These are phyloP conservation scores for Teinopalpus imperialis DNA, from an alignment of 2,888 invertebrate genomes.

Conservation along the genomic window DNA sequence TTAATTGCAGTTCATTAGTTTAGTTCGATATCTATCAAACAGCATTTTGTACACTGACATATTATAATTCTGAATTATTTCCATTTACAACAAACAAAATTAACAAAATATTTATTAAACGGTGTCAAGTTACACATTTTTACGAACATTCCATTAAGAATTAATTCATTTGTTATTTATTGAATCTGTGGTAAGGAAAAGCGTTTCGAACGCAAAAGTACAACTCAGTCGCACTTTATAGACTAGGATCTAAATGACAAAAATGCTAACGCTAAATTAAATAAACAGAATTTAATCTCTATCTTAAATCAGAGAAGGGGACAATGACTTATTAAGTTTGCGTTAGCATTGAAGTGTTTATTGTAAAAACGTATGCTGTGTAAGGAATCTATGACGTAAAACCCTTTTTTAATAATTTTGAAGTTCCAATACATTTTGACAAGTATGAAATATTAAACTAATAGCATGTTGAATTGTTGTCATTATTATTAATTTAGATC, in stretches of 20 bases:
- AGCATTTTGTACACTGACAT: too few species aligned
- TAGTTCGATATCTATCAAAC: too few species aligned
- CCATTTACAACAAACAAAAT: too few species aligned
- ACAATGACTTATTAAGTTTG: background rate
- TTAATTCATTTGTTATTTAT: constrained; percentile 32
- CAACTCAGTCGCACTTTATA: constrained; percentile 57
- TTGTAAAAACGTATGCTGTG: background rate
- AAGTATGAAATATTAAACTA: too few species aligned
- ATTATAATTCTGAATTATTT: too few species aligned
- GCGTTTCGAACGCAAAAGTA: constrained; percentile 67
- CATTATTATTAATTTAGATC: too few species aligned
- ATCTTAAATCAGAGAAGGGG: background rate
- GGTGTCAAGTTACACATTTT: background rate
- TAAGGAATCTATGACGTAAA: too few species aligned
- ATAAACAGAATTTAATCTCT: background rate
- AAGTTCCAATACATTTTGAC: too few species aligned
- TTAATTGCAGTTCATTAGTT: too few species aligned
- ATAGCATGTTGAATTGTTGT: too few species aligned
- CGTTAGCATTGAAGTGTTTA: background rate
- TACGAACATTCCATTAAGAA: constrained; percentile 36
- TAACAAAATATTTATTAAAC: too few species aligned
- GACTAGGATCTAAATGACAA: constrained; percentile 27
- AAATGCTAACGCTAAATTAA: constrained; percentile 26
- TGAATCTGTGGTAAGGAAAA: constrained; percentile 50
- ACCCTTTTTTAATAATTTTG: too few species aligned